phyloP scores from a whole-genome alignment of 2,113 vertebrate species.

The Sterrhoptilus dennistouni region DNA sequence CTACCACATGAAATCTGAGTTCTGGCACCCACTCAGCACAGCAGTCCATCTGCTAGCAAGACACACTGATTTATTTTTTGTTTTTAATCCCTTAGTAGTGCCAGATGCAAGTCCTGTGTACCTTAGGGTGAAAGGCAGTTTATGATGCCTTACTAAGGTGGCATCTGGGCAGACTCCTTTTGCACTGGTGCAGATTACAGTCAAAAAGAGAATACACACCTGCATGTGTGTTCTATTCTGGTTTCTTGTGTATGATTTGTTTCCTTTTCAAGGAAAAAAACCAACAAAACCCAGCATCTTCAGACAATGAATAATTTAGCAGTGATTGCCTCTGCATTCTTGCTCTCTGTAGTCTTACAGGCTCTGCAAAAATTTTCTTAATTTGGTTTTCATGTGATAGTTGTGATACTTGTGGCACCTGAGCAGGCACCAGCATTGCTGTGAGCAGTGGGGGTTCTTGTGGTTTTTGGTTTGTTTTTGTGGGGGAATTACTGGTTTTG shows the following conservation, averaged over 20 bases:
- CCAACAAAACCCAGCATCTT: neutral
- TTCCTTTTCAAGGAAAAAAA: neutral
- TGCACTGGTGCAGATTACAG: neutral
- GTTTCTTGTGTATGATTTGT: neutral
- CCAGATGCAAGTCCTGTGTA: constrained; percentile 58
- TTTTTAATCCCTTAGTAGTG: constrained; percentile 47
- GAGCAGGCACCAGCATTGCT: neutral
- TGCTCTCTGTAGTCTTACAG: neutral
- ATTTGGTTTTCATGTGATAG: neutral
- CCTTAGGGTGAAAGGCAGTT: constrained; percentile 37
- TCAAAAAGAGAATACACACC: neutral
- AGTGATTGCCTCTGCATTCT: neutral
- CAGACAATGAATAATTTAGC: neutral
- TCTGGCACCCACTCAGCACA: constrained; percentile 47
- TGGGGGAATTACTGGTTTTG: neutral
- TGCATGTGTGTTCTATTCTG: neutral
- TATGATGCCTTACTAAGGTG: constrained; percentile 46
- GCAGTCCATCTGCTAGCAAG: constrained; percentile 73
- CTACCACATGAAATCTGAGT: constrained; percentile 40
- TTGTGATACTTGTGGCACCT: neutral
- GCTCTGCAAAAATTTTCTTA: neutral
- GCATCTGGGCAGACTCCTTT: neutral
- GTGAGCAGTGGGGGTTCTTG: neutral
- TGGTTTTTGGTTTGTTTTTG: neutral
- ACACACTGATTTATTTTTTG: neutral